These are phyloP conservation scores for Planococcus citri DNA, from an alignment of 1,140 invertebrate species.

Conservation along the genomic window DNA sequence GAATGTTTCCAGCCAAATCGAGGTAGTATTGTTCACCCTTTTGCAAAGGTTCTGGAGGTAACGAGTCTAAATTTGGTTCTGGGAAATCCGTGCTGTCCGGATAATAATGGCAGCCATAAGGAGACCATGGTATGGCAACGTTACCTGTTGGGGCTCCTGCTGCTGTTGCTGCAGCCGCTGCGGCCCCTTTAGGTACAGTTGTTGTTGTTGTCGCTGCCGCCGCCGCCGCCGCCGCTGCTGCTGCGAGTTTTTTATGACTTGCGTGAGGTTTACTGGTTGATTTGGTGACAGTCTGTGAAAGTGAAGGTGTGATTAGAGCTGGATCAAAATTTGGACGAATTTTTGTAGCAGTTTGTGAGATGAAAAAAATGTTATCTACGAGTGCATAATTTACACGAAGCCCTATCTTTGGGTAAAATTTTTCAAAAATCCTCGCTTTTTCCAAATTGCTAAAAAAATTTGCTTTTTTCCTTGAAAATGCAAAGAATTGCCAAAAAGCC, in stretches of 20 bases:
- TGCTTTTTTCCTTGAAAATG: too few relatives aligned
- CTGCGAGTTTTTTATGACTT: too few relatives aligned
- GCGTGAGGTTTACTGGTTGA: background rate
- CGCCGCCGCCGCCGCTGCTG: slow-evolving; percentile 11
- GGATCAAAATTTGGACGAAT: too few relatives aligned
- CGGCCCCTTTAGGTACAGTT: slow-evolving; percentile 8
- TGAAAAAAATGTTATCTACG: too few relatives aligned
- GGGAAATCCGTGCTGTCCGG: slow-evolving; percentile 71
- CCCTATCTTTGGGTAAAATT: too few relatives aligned
- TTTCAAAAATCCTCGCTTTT: too few relatives aligned
- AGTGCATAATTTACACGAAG: too few relatives aligned
- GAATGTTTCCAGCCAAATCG: slow-evolving; percentile 89
- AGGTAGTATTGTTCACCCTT: slow-evolving; percentile 88
- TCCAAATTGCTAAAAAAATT: too few relatives aligned
- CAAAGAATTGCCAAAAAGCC: too few relatives aligned
- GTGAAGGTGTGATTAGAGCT: background rate
- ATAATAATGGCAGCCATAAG: slow-evolving; percentile 80
- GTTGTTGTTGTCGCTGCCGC: too few relatives aligned
- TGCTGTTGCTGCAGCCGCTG: slow-evolving; percentile 14
- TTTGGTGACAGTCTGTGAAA: background rate
- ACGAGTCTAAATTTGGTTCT: slow-evolving; percentile 64
- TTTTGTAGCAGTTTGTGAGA: too few relatives aligned
- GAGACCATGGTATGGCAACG: slow-evolving; percentile 48
- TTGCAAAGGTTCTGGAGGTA: slow-evolving; percentile 70
- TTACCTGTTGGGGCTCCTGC: too few relatives aligned